A percentile compares a stretch with the other conserved stretches of the same genome.
These are phyloP conservation scores for Hesperia comma DNA, from an alignment of 2,888 invertebrate genomes.

Conservation along the genomic window DNA sequence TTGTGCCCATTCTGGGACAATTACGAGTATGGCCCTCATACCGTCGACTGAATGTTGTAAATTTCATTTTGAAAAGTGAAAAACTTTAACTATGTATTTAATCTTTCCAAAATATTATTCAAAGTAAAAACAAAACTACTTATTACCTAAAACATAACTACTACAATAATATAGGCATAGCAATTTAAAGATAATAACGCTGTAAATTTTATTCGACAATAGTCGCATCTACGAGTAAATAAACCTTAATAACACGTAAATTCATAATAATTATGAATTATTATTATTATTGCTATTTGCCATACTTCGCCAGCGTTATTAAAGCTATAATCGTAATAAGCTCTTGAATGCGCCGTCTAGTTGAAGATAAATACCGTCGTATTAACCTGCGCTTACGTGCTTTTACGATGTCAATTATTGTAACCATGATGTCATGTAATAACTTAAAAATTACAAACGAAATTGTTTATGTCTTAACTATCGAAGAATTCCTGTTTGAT, in stretches of 20 bases:
- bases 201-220: slow-evolving; percentile 26
- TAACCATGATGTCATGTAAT: slow-evolving; percentile 31
- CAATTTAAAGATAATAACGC: slow-evolving; percentile 12
- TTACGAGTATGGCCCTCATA: too few species aligned
- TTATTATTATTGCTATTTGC: slow-evolving; percentile 53
- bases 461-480: slow-evolving; percentile 37
- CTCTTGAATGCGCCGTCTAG: slow-evolving; percentile 50
- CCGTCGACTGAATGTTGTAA: too few species aligned
- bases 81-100: too few species aligned
- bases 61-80: too few species aligned
- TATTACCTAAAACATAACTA: too few species aligned
- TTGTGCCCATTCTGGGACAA: too few species aligned
- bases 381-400: slow-evolving; percentile 42
- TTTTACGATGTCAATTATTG: slow-evolving; percentile 40
- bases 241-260: slow-evolving; percentile 62
- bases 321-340: slow-evolving; percentile 64
- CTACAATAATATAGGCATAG: not conserved
- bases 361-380: slow-evolving; percentile 52
- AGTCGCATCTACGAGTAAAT: slow-evolving; percentile 45
- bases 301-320: slow-evolving; percentile 51
- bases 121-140: too few species aligned
- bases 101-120: too few species aligned
- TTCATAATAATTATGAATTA: slow-evolving; percentile 51
- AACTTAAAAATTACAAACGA: slow-evolving; percentile 30
- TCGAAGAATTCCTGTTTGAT: slow-evolving; percentile 25